Conservation (phyloP, 2,888 invertebrate species). For the Matsumyia berberina region DNA sequence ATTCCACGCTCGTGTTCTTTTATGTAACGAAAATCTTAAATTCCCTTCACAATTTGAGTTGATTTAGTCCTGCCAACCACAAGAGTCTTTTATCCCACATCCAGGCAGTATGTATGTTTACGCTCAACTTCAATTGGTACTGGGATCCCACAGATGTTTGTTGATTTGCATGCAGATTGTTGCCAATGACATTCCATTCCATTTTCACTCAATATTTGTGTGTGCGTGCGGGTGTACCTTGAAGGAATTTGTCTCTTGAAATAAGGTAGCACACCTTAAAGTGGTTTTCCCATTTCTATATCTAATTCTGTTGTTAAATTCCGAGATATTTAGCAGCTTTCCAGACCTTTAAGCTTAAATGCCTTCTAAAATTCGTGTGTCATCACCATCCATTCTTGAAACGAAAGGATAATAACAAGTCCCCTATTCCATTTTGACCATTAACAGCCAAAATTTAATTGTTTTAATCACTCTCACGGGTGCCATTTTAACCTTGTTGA, state of each 20-base stretch:
- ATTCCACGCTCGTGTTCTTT: not conserved
- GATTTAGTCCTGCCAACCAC: constrained; percentile 40
- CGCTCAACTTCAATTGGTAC: constrained; percentile 59
- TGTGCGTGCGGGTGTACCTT: no score
- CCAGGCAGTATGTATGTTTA: constrained; percentile 51
- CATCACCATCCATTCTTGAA: not conserved
- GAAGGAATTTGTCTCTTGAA: no score
- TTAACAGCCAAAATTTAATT: constrained; percentile 19
- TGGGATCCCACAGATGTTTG: constrained; percentile 1
- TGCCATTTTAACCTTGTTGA: constrained; percentile 13
- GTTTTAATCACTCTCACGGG: constrained; percentile 24
- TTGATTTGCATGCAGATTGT: constrained; percentile 27
- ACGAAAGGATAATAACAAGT: not conserved
- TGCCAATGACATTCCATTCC: not conserved
- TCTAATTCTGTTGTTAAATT: no score
- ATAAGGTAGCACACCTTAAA: no score
- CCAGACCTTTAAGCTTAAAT: not conserved
- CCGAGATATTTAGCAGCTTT: no score
- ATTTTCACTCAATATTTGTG: constrained; percentile 7
- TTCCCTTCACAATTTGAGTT: constrained; percentile 14
- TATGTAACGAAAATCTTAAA: not conserved
- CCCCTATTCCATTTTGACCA: not conserved
- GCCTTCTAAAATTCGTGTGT: not conserved
- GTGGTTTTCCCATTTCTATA: no score
- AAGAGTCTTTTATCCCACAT: constrained; percentile 25